Evolutionary conservation across 2,888 invertebrate species (phyloP).

Genomic region (Pandemis corylana): DNA sequence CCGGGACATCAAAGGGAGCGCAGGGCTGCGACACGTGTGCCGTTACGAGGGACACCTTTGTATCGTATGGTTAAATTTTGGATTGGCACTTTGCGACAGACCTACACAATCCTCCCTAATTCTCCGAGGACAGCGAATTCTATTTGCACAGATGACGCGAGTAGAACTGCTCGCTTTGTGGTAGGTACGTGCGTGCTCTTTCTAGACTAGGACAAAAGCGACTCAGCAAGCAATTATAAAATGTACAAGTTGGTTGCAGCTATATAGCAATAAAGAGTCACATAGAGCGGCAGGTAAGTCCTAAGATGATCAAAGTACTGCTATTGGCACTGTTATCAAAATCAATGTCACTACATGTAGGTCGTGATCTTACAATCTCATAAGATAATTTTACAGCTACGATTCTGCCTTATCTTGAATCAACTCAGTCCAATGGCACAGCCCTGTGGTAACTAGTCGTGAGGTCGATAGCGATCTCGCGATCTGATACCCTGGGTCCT

Average conservation of each 20-base stretch:
- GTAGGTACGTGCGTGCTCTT: neutral
- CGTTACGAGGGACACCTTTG: neutral
- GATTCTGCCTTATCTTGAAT: slow-evolving; percentile 22
- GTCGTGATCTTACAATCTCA: neutral
- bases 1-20: slow-evolving; percentile 29
- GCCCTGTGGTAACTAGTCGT: slow-evolving; percentile 5
- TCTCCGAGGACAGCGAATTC: neutral
- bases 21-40: slow-evolving; percentile 17
- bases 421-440: slow-evolving; percentile 14
- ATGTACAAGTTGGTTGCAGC: neutral
- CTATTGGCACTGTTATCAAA: slow-evolving; percentile 8
- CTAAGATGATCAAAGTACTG: slow-evolving; percentile 1
- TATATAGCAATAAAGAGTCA: neutral
- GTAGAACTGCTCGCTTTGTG: neutral
- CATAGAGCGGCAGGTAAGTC: neutral
- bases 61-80: neutral
- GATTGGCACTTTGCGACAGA: neutral
- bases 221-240: neutral
- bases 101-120: neutral
- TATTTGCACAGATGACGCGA: neutral
- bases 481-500: slow-evolving; percentile 24
- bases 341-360: slow-evolving; percentile 12
- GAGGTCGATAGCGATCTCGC: slow-evolving; percentile 27
- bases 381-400: slow-evolving; percentile 18
- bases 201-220: neutral